Evolutionary conservation across 1,140 invertebrate species (phyloP).

Genomic region (Anagrus nilaparvatae): DNA sequence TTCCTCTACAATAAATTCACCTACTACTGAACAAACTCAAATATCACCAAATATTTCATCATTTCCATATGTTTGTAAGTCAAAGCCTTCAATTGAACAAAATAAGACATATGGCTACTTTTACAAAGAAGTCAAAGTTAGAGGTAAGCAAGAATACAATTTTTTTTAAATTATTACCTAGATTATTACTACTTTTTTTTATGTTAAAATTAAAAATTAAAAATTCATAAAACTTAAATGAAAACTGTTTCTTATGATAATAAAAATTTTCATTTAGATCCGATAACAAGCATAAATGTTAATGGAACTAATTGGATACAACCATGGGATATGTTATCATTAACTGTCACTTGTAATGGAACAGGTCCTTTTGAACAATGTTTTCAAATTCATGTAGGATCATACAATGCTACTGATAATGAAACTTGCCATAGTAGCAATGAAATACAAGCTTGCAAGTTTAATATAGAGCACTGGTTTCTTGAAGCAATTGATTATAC

Average conservation of each 20-base stretch:
- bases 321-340: constrained; percentile 61
- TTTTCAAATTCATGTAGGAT: constrained; percentile 48
- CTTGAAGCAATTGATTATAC: constrained; percentile 54
- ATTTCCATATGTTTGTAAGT: constrained; percentile 25
- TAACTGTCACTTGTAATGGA: constrained; percentile 61
- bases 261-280: constrained; percentile 42
- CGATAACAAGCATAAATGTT: constrained; percentile 53
- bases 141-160: constrained; percentile 48
- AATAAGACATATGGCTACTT: constrained; percentile 67
- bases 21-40: too few species aligned
- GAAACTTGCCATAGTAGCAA: constrained; percentile 51
- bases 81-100: constrained; percentile 48
- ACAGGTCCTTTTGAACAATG: constrained; percentile 60
- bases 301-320: constrained; percentile 69
- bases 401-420: constrained; percentile 69
- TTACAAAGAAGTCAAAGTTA: constrained; percentile 46
- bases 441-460: constrained; percentile 43
- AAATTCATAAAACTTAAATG: neutral
- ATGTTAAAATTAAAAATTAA: constrained; percentile 1
- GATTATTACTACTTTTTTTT: neutral
- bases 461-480: constrained; percentile 57
- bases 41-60: too few species aligned
- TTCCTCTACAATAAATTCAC: too few species aligned
- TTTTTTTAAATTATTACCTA: neutral
- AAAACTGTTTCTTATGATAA: constrained; percentile 10